Evolutionary conservation across 2,113 vertebrate genomes (phyloP), one percentile per base, ranked within the genome.

Genomic region (Coreoperca whiteheadi): DNA sequence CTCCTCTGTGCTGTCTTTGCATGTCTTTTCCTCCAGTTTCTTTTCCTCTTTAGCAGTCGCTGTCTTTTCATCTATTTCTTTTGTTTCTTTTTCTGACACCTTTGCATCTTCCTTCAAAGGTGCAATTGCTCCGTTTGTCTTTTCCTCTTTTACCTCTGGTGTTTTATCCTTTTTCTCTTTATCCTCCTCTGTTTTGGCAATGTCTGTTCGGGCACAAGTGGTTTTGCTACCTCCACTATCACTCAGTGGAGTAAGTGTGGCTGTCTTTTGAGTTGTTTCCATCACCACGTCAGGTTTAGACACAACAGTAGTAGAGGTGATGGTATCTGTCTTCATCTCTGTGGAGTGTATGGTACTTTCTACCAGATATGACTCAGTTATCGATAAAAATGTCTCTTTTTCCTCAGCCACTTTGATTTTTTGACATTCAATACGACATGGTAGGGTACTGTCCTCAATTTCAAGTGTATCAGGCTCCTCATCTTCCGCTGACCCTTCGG

Each of bases 371-470:
- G 89, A 85, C 48, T 83, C 78, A 8, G 72, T 72, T 56, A 64
- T 39, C 39, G 79, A 76, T 25, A 71, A 82, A 43, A 70, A 53
- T 9, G 68, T 74, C 37, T 89, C 67, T 87, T 85, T 93, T 86
- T 81, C n/a, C 82, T 69, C 92, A 74, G 88, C 21, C 8, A 84
- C n/a, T 87, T 89, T 50, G 63, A 85, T 87, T 82, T 81, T 91
- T 73, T 91, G 92, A 91, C 94, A 93, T 83, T 96, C 96, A 84
- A 91, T 91, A 82, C 73, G 94, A 87, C 95, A 87, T 2, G 93
- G 91, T 1, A 92, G 81, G 39, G 90, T 91, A 30, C 87, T 81
- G 9, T 96, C 95, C 67, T 95, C 93, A 54, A 76, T 83, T 87
- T 92, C 89, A 77, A 90, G 87, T n/a, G 86, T 56, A 80, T 87